Conservation (phyloP, 2,888 invertebrate genomes). For the Leucophora obtusa region DNA sequence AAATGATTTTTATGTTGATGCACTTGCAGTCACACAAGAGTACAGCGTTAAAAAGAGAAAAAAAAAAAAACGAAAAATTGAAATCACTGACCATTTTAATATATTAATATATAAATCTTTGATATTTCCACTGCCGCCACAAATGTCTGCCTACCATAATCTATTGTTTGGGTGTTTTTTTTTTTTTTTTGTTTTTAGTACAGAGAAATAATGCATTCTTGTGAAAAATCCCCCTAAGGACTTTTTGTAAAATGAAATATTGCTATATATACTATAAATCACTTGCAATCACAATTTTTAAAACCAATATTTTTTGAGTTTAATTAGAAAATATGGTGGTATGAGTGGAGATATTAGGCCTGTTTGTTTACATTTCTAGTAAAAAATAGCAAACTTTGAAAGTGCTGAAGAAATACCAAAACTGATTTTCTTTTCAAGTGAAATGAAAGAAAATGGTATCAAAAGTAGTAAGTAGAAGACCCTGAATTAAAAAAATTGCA, state of each 20-base stretch:
- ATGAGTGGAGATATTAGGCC: too few relatives aligned
- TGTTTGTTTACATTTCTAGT: too few relatives aligned
- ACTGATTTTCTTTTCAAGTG: too few relatives aligned
- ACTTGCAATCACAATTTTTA: neutral
- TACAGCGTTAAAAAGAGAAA: neutral
- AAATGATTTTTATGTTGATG: slow-evolving; percentile 30
- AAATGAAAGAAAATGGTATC: too few relatives aligned
- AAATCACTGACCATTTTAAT: slow-evolving; percentile 54
- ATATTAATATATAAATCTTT: slow-evolving; percentile 53
- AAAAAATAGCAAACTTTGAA: too few relatives aligned
- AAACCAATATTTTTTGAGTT: too few relatives aligned
- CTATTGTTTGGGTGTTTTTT: neutral
- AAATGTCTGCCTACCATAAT: neutral
- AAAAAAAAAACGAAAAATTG: neutral
- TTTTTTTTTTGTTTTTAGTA: too few relatives aligned
- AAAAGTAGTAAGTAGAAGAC: too few relatives aligned
- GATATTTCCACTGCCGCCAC: slow-evolving; percentile 6
- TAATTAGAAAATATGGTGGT: too few relatives aligned
- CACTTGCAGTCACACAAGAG: slow-evolving; percentile 2
- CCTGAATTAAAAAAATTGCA: too few relatives aligned
- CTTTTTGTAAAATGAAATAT: neutral
- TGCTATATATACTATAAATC: neutral
- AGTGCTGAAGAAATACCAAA: too few relatives aligned
- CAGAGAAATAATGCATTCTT: neutral
- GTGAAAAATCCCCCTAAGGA: neutral